These are phyloP conservation scores for Eilema griseolum DNA, from an alignment of 2,888 invertebrate species.

Conservation along the genomic window DNA sequence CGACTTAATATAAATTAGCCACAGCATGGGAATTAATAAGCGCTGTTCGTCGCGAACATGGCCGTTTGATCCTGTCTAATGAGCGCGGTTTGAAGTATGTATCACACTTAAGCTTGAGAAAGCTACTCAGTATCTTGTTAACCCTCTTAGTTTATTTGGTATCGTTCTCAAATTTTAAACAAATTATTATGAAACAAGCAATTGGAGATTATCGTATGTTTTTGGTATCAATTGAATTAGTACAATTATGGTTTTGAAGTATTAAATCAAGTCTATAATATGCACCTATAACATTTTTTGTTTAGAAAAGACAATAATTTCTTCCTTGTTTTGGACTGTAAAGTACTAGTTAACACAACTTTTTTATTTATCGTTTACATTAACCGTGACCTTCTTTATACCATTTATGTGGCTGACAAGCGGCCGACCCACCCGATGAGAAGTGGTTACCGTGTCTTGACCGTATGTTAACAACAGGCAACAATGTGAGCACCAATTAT, in stretches of 20 bases:
- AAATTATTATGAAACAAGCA: neutral
- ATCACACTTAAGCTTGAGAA: conserved; percentile 58
- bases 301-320: too few relatives aligned
- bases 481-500: too few relatives aligned
- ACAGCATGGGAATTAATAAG: conserved; percentile 50
- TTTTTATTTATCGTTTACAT: too few relatives aligned
- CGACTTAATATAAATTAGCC: conserved; percentile 47
- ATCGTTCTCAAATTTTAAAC: neutral
- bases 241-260: neutral
- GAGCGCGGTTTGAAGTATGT: conserved; percentile 62
- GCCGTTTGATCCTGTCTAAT: conserved; percentile 72
- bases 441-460: too few relatives aligned
- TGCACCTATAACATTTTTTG: too few relatives aligned
- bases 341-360: too few relatives aligned
- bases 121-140: conserved; percentile 55
- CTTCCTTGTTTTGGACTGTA: too few relatives aligned
- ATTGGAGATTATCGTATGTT: neutral
- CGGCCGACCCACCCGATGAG: too few relatives aligned
- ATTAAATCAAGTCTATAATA: too few relatives aligned
- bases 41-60: conserved; percentile 33
- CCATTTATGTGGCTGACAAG: too few relatives aligned
- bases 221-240: neutral
- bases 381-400: too few relatives aligned
- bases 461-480: too few relatives aligned
- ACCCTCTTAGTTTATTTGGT: conserved; percentile 36